Percentiles rank a stretch among this genome's conserved stretches.
phyloP scores from a whole-genome alignment of 2,888 invertebrate species.

The Pandemis cinnamomeana region DNA sequence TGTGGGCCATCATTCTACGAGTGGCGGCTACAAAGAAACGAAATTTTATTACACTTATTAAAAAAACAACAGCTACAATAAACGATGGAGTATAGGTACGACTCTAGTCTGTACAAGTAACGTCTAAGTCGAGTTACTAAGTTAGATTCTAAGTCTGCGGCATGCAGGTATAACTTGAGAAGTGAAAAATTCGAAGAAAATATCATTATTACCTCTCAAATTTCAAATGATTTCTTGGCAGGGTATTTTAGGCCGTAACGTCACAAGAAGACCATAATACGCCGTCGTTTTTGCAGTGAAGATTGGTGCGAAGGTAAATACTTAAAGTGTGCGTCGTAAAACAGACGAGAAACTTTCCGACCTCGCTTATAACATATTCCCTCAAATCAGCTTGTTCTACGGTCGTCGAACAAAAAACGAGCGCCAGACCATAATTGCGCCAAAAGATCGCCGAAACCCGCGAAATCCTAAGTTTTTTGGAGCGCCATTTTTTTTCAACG shows the following conservation, averaged over 20 bases:
- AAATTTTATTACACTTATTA: too few species aligned
- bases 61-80: too few species aligned
- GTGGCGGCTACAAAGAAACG: background rate
- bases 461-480: slow-evolving; percentile 56
- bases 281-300: background rate
- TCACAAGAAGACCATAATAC: background rate
- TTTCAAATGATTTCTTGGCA: too few species aligned
- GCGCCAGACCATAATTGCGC: slow-evolving; percentile 54
- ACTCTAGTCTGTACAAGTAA: too few species aligned
- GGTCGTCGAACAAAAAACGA: slow-evolving; percentile 58
- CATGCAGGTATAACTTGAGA: too few species aligned
- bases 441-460: slow-evolving; percentile 51
- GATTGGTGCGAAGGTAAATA: background rate
- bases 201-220: too few species aligned
- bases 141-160: too few species aligned
- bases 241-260: too few species aligned
- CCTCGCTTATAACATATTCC: background rate
- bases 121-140: too few species aligned
- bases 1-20: background rate
- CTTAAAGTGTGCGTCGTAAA: background rate
- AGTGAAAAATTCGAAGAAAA: too few species aligned
- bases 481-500: slow-evolving; percentile 63
- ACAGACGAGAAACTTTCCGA: background rate
- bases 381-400: slow-evolving; percentile 50
- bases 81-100: too few species aligned